phyloP scores from a whole-genome alignment of 2,888 invertebrate species.

The Microplitis manilae region DNA sequence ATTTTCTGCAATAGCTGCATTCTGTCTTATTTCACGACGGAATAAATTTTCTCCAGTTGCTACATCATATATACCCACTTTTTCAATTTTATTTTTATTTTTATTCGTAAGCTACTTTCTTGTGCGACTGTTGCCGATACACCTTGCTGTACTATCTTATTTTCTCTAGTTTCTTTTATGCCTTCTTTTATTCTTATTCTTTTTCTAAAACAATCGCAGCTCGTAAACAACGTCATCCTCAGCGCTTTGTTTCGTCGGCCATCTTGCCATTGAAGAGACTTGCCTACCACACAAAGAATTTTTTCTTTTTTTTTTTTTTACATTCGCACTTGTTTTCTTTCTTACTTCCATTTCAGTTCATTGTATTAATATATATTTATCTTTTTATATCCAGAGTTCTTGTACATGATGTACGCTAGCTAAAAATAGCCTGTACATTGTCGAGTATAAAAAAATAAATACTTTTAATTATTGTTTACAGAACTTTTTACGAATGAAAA shows the following conservation, averaged over 20 bases:
- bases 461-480: neutral
- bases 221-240: conserved; percentile 64
- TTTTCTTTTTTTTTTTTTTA: conserved; percentile 17
- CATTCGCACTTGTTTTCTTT: conserved; percentile 8
- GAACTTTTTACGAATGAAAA: neutral
- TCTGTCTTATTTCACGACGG: neutral
- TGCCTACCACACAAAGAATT: conserved; percentile 12
- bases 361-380: neutral
- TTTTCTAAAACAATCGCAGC: conserved; percentile 61
- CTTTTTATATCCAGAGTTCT: neutral
- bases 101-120: conserved; percentile 27
- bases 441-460: neutral
- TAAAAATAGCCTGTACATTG: neutral
- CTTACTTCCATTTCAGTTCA: neutral
- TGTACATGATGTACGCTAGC: neutral
- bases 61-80: neutral
- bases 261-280: conserved; percentile 48
- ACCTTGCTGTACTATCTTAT: neutral
- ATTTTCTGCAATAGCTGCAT: neutral
- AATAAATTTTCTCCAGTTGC: neutral
- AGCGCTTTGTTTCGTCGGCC: conserved; percentile 58
- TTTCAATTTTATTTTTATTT: conserved; percentile 15
- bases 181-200: conserved; percentile 32
- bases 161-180: conserved; percentile 14
- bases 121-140: conserved; percentile 23